Evolutionary conservation across 2,888 invertebrate species (phyloP).

Genomic region (Drosophila aldrichi): DNA sequence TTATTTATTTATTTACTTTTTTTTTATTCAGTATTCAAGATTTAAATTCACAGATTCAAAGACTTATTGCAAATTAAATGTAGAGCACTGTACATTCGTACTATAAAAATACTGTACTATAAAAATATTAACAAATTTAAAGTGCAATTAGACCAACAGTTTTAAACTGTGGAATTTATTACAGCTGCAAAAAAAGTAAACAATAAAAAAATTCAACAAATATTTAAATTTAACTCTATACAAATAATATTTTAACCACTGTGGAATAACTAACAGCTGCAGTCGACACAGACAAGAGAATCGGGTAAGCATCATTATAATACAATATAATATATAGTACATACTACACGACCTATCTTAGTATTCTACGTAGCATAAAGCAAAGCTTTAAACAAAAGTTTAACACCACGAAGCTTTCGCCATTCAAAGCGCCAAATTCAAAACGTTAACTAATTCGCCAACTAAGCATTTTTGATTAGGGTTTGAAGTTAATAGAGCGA

Average conservation of each 20-base stretch:
- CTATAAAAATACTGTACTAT: neutral
- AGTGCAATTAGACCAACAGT: neutral
- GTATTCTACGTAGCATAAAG: neutral
- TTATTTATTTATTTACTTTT: neutral
- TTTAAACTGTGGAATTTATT: neutral
- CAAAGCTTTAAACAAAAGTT: slow-evolving; percentile 17
- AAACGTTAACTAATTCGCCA: neutral
- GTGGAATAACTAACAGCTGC: slow-evolving; percentile 25
- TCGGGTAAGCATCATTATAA: slow-evolving; percentile 50
- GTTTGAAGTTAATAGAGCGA: neutral
- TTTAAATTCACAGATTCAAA: no score
- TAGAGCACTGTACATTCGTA: neutral
- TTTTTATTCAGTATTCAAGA: neutral
- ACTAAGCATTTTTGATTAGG: neutral
- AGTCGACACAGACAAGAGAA: neutral
- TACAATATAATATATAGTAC: neutral
- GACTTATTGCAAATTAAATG: no score
- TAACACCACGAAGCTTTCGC: slow-evolving; percentile 14
- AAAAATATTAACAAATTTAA: neutral
- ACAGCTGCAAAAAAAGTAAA: neutral
- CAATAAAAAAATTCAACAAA: neutral
- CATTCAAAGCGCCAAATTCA: slow-evolving; percentile 22
- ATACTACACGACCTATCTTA: slow-evolving; percentile 50
- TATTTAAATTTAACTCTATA: neutral
- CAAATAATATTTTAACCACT: slow-evolving; percentile 13